Evolutionary conservation across 2,113 vertebrate genomes (phyloP).

Genomic region (Grallaria varia): DNA sequence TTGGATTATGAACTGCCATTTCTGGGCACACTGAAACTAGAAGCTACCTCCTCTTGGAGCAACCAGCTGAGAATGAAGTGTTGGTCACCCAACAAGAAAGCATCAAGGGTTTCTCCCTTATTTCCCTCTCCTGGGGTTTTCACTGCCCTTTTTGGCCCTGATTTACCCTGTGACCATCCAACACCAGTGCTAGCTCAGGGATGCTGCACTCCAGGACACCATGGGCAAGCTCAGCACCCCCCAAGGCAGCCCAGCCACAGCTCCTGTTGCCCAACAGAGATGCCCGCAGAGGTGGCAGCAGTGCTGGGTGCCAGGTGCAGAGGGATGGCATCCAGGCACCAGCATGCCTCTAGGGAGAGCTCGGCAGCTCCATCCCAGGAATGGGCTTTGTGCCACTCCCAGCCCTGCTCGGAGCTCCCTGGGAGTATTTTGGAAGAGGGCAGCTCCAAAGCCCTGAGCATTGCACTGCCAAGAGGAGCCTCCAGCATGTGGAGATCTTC

Average conservation of each 20-base stretch:
- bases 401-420: not conserved
- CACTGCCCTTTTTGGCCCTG: not conserved
- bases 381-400: not conserved
- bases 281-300: rapidly evolving
- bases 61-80: not conserved
- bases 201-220: rapidly evolving
- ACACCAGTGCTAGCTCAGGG: not conserved
- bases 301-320: rapidly evolving
- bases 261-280: too few relatives aligned
- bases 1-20: not conserved
- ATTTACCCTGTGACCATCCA: rapidly evolving
- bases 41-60: not conserved
- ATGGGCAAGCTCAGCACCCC: not conserved
- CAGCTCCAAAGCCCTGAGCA: not conserved
- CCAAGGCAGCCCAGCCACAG: not conserved
- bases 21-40: not conserved
- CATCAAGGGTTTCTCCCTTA: not conserved
- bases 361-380: not conserved
- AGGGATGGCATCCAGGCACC: not conserved
- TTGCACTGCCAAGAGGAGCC: not conserved
- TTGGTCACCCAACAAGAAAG: not conserved
- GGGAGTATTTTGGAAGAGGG: not conserved
- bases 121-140: not conserved
- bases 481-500: not conserved
- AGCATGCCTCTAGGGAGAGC: not conserved